These are phyloP conservation scores for Plagodis dolabraria DNA, from an alignment of 2,888 invertebrate species.

Conservation along the genomic window DNA sequence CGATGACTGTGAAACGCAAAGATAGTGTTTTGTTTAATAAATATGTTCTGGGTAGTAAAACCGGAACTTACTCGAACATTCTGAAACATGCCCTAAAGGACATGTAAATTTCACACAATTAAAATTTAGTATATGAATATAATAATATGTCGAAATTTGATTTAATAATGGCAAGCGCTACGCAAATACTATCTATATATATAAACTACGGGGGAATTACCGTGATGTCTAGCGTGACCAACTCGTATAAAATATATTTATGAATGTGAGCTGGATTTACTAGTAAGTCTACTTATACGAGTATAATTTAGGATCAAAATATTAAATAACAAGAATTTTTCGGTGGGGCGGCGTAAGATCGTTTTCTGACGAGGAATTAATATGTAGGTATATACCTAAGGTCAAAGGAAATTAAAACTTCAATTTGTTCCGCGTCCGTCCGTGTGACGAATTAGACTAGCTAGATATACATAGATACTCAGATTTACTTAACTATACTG, in stretches of 20 bases:
- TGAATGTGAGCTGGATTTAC: not conserved
- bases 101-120: too few species aligned
- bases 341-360: slow-evolving; percentile 20
- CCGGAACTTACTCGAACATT: too few species aligned
- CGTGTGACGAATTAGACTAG: not conserved
- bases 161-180: not conserved
- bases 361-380: slow-evolving; percentile 21
- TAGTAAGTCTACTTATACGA: not conserved
- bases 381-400: slow-evolving; percentile 3
- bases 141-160: too few species aligned
- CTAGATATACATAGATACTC: not conserved
- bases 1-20: too few species aligned
- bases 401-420: slow-evolving; percentile 17
- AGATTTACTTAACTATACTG: not conserved
- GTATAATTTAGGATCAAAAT: not conserved
- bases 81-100: too few species aligned
- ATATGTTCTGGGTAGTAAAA: too few species aligned
- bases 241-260: not conserved
- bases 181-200: too few species aligned
- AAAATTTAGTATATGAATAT: too few species aligned
- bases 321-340: not conserved
- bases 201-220: too few species aligned
- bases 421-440: slow-evolving; percentile 1
- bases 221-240: too few species aligned
- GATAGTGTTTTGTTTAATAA: too few species aligned